Evolutionary conservation across 2,797 vertebrate species (phyloP).

Genomic region (Gymnoscopelus braueri): DNA sequence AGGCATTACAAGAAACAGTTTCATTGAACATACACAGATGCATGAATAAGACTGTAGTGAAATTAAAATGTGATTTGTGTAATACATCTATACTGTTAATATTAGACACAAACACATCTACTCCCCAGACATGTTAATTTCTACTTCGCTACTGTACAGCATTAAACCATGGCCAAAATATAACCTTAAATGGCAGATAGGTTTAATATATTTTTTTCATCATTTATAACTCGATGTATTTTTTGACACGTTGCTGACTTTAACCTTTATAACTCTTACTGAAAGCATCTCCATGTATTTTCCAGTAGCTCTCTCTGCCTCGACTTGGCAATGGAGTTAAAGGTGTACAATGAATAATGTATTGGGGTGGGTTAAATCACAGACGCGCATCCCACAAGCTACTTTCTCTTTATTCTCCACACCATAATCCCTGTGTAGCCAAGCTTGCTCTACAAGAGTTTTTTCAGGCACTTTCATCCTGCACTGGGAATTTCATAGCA

Average conservation of each 20-base stretch:
- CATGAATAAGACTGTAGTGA: too few species aligned
- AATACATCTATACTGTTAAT: too few species aligned
- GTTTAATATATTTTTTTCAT: neutral
- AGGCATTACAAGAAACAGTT: too few species aligned
- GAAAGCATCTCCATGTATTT: conserved; percentile 13
- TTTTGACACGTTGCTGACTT: neutral
- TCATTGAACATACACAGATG: too few species aligned
- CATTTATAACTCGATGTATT: neutral
- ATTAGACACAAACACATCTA: too few species aligned
- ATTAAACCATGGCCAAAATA: neutral
- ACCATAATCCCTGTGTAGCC: conserved; percentile 16
- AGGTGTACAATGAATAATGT: conserved; percentile 34
- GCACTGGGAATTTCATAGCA: neutral
- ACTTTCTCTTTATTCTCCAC: neutral
- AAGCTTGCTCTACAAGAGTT: conserved; percentile 1
- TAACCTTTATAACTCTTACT: neutral
- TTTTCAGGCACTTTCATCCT: conserved; percentile 5
- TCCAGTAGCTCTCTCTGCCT: conserved; percentile 4
- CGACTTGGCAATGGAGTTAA: conserved; percentile 12
- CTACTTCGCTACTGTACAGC: neutral
- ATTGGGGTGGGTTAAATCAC: conserved; percentile 17
- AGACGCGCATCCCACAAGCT: conserved; percentile 11
- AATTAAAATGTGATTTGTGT: too few species aligned
- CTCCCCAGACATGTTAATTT: too few species aligned
- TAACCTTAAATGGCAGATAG: neutral